Evolutionary conservation across 2,797 vertebrate genomes (phyloP).

Genomic region (Cichlasoma orientale): DNA sequence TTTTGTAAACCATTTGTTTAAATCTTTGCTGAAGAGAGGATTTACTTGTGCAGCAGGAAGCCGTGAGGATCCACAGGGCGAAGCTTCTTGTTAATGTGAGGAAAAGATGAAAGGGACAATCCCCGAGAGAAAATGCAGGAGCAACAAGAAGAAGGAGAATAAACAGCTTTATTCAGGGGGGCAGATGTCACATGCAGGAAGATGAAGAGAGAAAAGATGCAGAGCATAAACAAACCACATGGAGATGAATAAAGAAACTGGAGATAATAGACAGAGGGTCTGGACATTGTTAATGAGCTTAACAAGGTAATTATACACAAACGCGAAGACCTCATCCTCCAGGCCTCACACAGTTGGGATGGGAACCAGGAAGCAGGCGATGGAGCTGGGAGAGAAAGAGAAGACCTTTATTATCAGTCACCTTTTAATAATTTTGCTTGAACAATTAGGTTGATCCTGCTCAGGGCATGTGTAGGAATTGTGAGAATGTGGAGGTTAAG

Average conservation of each 20-base stretch:
- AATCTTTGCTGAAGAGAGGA: constrained; percentile 31
- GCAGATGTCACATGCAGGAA: constrained; percentile 49
- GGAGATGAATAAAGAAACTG: constrained; percentile 29
- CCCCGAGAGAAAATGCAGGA: constrained; percentile 52
- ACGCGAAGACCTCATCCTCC: constrained; percentile 57
- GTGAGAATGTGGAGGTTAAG: constrained; percentile 18
- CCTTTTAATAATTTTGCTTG: constrained; percentile 50
- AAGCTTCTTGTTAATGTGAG: constrained; percentile 50
- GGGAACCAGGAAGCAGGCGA: constrained; percentile 14
- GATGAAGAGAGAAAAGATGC: constrained; percentile 16
- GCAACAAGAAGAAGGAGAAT: constrained; percentile 47
- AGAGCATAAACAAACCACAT: constrained; percentile 24
- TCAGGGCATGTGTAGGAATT: constrained; percentile 21
- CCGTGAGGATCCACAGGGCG: constrained; percentile 25
- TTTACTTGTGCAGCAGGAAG: constrained; percentile 43
- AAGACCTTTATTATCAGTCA: constrained; percentile 30
- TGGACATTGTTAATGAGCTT: constrained; percentile 67
- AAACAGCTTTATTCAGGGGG: constrained; percentile 59
- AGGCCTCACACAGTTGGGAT: constrained; percentile 43
- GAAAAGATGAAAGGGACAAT: constrained; percentile 57
- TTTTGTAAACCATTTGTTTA: constrained; percentile 45
- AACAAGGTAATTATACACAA: constrained; percentile 74
- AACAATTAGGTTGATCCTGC: constrained; percentile 27
- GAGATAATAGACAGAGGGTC: constrained; percentile 37
- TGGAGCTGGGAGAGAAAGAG: constrained; percentile 9